phyloP scores from a whole-genome alignment of 2,797 vertebrate species.

The Nyctibius grandis region DNA sequence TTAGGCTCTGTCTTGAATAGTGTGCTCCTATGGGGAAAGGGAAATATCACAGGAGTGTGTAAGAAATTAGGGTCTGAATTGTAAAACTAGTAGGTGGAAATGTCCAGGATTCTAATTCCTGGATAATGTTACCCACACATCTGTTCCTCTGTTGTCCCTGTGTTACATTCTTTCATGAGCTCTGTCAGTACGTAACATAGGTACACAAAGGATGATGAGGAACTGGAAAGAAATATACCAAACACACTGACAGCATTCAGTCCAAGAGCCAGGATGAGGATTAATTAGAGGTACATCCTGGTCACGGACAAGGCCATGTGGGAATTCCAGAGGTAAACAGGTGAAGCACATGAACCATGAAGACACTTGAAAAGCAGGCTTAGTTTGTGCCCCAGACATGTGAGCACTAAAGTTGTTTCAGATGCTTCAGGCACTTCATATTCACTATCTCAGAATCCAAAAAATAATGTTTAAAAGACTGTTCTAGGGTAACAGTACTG shows the following conservation, averaged over 20 bases:
- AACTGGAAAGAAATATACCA: neutral
- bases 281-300: neutral
- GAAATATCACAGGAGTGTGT: neutral
- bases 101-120: neutral
- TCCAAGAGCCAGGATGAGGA: neutral
- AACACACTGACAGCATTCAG: neutral
- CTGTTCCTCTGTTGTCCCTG: neutral
- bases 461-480: neutral
- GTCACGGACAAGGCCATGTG: neutral
- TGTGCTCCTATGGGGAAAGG: neutral
- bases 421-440: neutral
- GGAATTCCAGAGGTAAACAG: neutral
- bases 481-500: neutral
- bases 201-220: neutral
- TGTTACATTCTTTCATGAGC: neutral
- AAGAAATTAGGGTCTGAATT: neutral
- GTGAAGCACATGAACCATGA: neutral
- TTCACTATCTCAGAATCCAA: neutral
- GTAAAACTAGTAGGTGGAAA: neutral
- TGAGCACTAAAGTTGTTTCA: neutral
- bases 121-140: neutral
- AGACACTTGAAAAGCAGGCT: neutral
- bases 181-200: neutral
- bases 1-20: neutral
- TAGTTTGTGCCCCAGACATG: neutral